Percentiles rank a stretch among this genome's conserved stretches.
These are phyloP conservation scores for Sebastes nivosus DNA, from an alignment of 2,797 vertebrate genomes.

Conservation along the genomic window DNA sequence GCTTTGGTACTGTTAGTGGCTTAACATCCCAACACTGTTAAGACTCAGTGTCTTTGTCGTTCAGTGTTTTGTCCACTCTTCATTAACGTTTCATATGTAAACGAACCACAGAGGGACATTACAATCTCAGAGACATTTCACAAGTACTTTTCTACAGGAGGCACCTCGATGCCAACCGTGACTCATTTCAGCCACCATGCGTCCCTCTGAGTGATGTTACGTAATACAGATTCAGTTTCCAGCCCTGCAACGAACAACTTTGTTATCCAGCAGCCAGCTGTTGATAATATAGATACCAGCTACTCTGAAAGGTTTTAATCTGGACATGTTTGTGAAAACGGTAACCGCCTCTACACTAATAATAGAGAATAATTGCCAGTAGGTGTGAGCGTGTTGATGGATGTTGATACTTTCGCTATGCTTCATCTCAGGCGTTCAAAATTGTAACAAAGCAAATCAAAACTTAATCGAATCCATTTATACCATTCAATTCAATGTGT, in stretches of 20 bases:
- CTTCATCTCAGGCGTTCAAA: not conserved
- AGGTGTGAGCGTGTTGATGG: not conserved
- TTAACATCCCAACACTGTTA: not conserved
- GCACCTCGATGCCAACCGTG: not conserved
- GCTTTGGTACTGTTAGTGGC: not conserved
- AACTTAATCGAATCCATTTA: not conserved
- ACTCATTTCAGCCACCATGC: slow-evolving; percentile 11
- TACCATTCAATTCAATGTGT: not conserved
- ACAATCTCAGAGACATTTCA: not conserved
- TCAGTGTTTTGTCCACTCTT: not conserved
- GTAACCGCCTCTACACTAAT: not conserved
- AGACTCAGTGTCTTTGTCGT: not conserved
- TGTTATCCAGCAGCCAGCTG: not conserved
- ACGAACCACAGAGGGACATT: not conserved
- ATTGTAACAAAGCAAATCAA: not conserved
- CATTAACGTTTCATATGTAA: not conserved
- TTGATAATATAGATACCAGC: not conserved
- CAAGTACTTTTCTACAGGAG: not conserved
- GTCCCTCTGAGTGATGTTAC: not conserved
- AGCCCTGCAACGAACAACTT: not conserved
- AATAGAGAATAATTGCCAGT: not conserved
- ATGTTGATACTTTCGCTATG: not conserved
- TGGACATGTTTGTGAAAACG: not conserved
- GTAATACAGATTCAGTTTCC: not conserved
- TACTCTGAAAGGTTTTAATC: not conserved